Evolutionary conservation across 2,888 invertebrate genomes (phyloP).

Genomic region (Oxytorus armatus): DNA sequence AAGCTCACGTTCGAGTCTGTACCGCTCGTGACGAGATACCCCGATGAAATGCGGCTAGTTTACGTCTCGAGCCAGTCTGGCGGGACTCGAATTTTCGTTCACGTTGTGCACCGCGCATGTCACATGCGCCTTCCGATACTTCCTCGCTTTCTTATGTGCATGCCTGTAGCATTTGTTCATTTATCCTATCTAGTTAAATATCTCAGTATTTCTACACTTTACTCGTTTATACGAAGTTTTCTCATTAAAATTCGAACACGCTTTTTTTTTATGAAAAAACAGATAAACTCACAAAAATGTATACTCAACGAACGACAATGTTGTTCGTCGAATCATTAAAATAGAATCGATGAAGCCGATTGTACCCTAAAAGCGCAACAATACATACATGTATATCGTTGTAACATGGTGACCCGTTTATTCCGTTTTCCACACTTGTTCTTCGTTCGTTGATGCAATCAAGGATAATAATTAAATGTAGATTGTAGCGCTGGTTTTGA

Average conservation of each 20-base stretch:
- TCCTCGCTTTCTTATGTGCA: neutral
- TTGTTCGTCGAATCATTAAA: no score
- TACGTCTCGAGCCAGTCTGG: slow-evolving; percentile 67
- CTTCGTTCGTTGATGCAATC: neutral
- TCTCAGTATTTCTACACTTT: slow-evolving; percentile 23
- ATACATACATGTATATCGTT: neutral
- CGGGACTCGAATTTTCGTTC: slow-evolving; percentile 44
- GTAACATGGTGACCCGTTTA: neutral
- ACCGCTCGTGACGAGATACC: slow-evolving; percentile 69
- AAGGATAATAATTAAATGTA: neutral
- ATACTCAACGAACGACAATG: no score
- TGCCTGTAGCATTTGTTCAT: slow-evolving; percentile 7
- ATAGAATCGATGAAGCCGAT: slow-evolving; percentile 13
- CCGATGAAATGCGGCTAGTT: slow-evolving; percentile 73
- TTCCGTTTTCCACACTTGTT: neutral
- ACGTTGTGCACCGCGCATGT: slow-evolving; percentile 62
- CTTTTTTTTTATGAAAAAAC: neutral
- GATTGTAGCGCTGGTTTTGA: neutral
- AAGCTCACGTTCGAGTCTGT: slow-evolving; percentile 43
- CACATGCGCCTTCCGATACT: slow-evolving; percentile 67
- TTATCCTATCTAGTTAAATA: neutral
- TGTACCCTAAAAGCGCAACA: neutral
- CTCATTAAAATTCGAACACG: neutral
- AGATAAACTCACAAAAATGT: neutral
- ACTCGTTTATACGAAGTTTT: slow-evolving; percentile 5